Conservation (phyloP, 2,113 vertebrate species). For the Hystrix brachyura region DNA sequence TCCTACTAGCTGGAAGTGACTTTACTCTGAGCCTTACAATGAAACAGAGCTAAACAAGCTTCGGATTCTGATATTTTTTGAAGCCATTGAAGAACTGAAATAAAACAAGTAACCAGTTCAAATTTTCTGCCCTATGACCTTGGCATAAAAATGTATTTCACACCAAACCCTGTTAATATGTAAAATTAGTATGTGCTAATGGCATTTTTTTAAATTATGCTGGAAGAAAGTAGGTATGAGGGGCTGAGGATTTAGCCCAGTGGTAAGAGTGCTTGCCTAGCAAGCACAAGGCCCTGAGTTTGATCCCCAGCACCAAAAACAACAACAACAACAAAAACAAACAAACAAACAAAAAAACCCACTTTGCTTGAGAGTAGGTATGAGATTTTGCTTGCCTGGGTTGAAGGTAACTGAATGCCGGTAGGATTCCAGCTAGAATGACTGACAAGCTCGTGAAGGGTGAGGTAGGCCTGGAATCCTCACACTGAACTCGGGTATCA, state of each 20-base stretch:
- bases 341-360: too few relatives aligned
- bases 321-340: too few relatives aligned
- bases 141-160: neutral
- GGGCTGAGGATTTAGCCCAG: too few relatives aligned
- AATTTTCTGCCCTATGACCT: neutral
- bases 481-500: neutral
- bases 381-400: neutral
- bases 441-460: neutral
- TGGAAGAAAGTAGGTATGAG: neutral
- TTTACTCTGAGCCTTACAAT: neutral
- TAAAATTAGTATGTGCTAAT: neutral
- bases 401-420: neutral
- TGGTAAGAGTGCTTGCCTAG: too few relatives aligned
- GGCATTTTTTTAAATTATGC: neutral
- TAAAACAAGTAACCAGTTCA: neutral
- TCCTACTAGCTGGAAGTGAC: neutral
- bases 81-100: slow-evolving; percentile 13
- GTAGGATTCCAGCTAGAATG: neutral
- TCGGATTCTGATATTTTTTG: slow-evolving; percentile 20
- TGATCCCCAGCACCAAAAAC: too few relatives aligned
- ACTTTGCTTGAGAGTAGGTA: neutral
- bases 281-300: too few relatives aligned
- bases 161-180: neutral
- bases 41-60: slow-evolving; percentile 26
- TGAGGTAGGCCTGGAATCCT: neutral